These are phyloP conservation scores for Actinia tenebrosa DNA, from an alignment of 64 coral and sea anemone species.

Conservation along the genomic window DNA sequence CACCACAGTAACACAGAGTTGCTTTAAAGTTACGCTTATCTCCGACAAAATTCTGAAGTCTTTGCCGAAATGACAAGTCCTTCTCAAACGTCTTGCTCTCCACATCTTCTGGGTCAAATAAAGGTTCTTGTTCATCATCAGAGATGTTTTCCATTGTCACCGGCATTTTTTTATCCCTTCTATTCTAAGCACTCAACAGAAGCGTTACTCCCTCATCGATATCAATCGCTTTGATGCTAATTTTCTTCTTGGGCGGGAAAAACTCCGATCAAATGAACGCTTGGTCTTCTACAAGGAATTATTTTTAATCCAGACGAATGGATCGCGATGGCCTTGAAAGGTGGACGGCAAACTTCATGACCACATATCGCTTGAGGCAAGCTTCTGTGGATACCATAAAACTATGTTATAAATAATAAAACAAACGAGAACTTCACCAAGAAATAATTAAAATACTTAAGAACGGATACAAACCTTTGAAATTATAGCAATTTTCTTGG, in stretches of 20 bases:
- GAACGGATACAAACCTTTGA: not conserved
- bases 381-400: not conserved
- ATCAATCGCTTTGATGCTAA: not conserved
- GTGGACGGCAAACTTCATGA: conserved; percentile 5
- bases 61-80: conserved; percentile 44
- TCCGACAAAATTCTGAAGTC: conserved; percentile 45
- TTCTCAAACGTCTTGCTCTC: conserved; percentile 61
- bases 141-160: conserved; percentile 29
- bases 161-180: not conserved
- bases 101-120: conserved; percentile 77
- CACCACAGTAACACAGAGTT: conserved; percentile 85
- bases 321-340: not conserved
- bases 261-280: not conserved
- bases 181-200: not conserved
- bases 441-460: not conserved
- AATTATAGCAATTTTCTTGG: not conserved
- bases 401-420: not conserved
- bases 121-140: conserved; percentile 63
- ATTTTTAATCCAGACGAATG: not conserved
- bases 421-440: not conserved
- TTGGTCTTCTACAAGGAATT: not conserved
- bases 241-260: conserved; percentile 14
- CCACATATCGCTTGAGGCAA: conserved; percentile 4
- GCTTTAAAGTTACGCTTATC: conserved; percentile 70
- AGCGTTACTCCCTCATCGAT: not conserved